Conservation (phyloP, 1,140 invertebrate species). For the Chrysopa pallens region DNA sequence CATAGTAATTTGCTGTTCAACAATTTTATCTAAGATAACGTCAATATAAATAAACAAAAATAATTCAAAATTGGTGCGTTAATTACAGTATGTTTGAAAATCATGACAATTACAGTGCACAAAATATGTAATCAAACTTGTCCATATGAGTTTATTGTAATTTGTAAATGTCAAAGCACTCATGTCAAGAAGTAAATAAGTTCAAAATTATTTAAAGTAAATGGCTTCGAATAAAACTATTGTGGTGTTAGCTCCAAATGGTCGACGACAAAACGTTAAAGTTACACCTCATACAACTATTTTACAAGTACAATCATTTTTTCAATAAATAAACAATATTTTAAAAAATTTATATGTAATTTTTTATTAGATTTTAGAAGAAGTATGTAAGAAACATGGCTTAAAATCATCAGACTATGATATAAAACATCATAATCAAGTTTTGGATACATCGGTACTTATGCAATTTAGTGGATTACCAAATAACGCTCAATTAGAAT, state of each 20-base stretch:
- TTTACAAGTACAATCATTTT: constrained; percentile 33
- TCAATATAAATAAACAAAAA: no score
- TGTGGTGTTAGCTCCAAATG: constrained; percentile 46
- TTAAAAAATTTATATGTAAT: constrained; percentile 5
- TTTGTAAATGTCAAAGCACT: no score
- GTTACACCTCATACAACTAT: constrained; percentile 49
- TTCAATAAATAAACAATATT: constrained; percentile 1
- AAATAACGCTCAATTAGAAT: constrained; percentile 67
- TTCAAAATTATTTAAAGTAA: neutral
- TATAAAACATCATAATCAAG: constrained; percentile 57
- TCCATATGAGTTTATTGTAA: no score
- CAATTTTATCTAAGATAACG: no score
- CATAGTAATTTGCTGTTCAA: no score
- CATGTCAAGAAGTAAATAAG: neutral
- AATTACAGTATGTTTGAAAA: no score
- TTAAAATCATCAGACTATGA: constrained; percentile 52
- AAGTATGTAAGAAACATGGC: constrained; percentile 57
- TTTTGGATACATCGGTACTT: constrained; percentile 48
- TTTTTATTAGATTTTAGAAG: constrained; percentile 50
- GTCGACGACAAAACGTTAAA: constrained; percentile 43
- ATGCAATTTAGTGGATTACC: constrained; percentile 61
- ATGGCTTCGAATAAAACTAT: constrained; percentile 12
- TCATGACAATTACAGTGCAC: no score
- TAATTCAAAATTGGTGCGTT: no score
- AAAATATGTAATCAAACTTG: no score